phyloP scores from a whole-genome alignment of 2,888 invertebrate species.

The Rutpela maculata region DNA sequence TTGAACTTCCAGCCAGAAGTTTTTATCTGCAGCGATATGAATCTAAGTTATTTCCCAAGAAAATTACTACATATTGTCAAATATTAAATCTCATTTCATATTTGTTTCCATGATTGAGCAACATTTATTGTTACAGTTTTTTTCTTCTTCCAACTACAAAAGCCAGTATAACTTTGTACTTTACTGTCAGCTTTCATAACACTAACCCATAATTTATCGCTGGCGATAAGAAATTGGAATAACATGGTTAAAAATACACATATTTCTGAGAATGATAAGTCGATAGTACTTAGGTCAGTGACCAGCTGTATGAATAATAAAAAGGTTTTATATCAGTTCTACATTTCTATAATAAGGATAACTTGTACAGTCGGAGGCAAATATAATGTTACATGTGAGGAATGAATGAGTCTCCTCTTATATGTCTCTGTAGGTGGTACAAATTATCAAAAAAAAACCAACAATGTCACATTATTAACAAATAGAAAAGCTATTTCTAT shows the following conservation, averaged over 20 bases:
- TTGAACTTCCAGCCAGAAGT: not conserved
- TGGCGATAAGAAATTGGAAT: constrained; percentile 38
- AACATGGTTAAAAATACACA: constrained; percentile 40
- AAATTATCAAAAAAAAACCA: no score
- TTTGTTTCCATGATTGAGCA: not conserved
- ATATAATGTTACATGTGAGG: not conserved
- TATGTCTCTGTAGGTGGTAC: no score
- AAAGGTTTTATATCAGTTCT: constrained; percentile 12
- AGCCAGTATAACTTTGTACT: constrained; percentile 9
- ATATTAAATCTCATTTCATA: not conserved
- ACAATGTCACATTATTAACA: no score
- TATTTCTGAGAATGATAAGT: constrained; percentile 36
- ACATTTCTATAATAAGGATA: constrained; percentile 9
- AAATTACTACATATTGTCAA: not conserved
- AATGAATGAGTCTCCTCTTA: not conserved
- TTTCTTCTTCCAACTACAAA: constrained; percentile 7
- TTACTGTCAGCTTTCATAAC: constrained; percentile 36
- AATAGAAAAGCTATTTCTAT: no score
- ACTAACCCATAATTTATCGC: constrained; percentile 39
- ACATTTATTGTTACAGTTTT: constrained; percentile 2
- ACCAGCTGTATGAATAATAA: constrained; percentile 35
- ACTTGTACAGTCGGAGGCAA: constrained; percentile 7
- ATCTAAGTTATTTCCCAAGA: not conserved
- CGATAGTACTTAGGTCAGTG: constrained; percentile 34
- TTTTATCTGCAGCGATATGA: not conserved